These are phyloP conservation scores for Hyaena hyaena DNA, from an alignment of 2,113 vertebrate species.

Conservation along the genomic window DNA sequence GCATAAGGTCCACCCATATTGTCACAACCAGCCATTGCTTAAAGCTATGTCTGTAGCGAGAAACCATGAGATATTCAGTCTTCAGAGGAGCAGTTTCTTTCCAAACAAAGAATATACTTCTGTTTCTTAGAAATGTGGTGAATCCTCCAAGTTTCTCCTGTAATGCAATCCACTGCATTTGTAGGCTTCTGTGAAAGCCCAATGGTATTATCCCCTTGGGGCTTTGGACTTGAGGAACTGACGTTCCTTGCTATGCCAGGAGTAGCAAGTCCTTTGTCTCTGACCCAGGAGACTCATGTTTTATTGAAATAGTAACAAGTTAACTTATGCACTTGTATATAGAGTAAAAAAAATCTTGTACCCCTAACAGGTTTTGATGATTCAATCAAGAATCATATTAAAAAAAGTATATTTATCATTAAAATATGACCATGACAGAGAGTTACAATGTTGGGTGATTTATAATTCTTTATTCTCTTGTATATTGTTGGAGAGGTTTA, in stretches of 20 bases:
- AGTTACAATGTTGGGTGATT: neutral
- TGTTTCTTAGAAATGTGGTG: neutral
- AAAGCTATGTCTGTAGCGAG: neutral
- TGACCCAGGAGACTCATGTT: neutral
- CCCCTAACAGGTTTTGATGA: neutral
- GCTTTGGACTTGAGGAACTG: no score
- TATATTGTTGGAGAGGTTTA: neutral
- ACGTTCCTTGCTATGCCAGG: neutral
- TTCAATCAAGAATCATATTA: neutral
- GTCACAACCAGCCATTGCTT: neutral
- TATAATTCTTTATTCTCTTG: neutral
- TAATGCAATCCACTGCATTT: neutral
- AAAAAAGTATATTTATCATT: neutral
- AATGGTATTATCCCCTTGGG: rapidly evolving
- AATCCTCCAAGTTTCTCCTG: neutral
- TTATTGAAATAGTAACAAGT: neutral
- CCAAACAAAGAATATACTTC: no score
- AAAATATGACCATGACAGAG: neutral
- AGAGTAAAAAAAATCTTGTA: neutral
- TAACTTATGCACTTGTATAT: neutral
- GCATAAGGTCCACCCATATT: neutral
- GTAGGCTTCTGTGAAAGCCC: neutral
- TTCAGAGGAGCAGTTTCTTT: neutral
- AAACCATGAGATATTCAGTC: neutral
- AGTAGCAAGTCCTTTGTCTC: neutral